These are phyloP conservation scores for Entomyzon cyanotis DNA, from an alignment of 2,113 vertebrate genomes.

Conservation along the genomic window DNA sequence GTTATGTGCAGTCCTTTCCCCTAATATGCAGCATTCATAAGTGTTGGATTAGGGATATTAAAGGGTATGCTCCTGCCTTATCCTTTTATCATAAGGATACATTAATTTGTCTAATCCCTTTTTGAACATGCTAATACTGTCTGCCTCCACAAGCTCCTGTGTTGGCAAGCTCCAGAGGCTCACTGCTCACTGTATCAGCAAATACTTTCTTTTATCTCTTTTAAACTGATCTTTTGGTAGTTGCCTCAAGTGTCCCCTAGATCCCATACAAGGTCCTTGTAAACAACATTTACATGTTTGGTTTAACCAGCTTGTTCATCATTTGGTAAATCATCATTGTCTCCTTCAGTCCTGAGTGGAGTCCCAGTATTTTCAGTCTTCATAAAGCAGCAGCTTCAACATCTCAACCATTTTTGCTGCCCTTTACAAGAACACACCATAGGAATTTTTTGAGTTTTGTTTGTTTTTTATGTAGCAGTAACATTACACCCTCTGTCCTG, in stretches of 20 bases:
- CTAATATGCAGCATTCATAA: background rate
- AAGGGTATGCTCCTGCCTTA: background rate
- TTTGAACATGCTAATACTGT: background rate
- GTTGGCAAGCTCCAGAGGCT: background rate
- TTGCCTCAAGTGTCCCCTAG: background rate
- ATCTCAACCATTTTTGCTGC: background rate
- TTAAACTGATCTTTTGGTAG: background rate
- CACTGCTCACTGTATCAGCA: background rate
- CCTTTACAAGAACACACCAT: background rate
- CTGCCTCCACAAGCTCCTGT: background rate
- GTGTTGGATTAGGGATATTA: background rate
- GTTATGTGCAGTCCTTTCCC: background rate
- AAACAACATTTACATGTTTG: background rate
- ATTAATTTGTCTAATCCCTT: background rate
- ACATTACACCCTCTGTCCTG: background rate
- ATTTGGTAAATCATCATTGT: background rate
- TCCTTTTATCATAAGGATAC: background rate
- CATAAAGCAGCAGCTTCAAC: background rate
- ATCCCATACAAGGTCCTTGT: background rate
- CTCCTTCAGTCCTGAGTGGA: background rate
- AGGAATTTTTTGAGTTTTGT: background rate
- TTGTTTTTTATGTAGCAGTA: background rate
- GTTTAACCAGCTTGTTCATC: background rate
- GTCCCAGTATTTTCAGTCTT: background rate
- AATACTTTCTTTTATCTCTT: background rate